Percentiles rank a stretch among this genome's conserved stretches.
phyloP scores from a whole-genome alignment of 1,140 invertebrate genomes.

The Drosophila takahashii region DNA sequence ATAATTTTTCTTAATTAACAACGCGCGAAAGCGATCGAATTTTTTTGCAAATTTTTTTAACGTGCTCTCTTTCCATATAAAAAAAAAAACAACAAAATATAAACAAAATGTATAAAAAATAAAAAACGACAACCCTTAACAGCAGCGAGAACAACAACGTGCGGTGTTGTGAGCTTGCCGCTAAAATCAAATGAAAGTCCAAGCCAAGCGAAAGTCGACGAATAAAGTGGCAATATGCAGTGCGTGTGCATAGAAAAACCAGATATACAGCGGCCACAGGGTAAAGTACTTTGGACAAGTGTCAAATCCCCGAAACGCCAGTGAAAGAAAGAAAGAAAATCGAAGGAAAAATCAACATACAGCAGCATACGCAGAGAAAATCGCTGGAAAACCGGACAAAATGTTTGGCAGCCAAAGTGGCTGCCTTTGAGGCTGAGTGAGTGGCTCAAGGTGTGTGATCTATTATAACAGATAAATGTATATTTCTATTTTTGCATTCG shows the following conservation, averaged over 20 bases:
- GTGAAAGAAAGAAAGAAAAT: constrained; percentile 13
- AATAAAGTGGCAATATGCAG: constrained; percentile 46
- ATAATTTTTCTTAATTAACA: neutral
- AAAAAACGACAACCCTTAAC: constrained; percentile 12
- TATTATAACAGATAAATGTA: neutral
- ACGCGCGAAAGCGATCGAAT: constrained; percentile 22
- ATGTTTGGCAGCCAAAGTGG: constrained; percentile 46
- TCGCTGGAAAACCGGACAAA: constrained; percentile 36
- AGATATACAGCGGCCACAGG: constrained; percentile 35
- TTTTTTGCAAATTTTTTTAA: constrained; percentile 67
- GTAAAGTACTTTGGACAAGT: constrained; percentile 65
- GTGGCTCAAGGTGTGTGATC: constrained; percentile 54
- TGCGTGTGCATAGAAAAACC: constrained; percentile 54
- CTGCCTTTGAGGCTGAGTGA: constrained; percentile 52
- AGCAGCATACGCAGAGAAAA: constrained; percentile 17
- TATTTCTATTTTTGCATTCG: neutral
- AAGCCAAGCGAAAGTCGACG: constrained; percentile 33
- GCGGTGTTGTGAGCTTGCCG: constrained; percentile 71
- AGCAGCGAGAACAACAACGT: constrained; percentile 58
- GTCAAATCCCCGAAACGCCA: constrained; percentile 18
- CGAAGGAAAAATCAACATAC: constrained; percentile 17
- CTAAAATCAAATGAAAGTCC: constrained; percentile 37
- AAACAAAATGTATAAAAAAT: neutral
- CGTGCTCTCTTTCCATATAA: constrained; percentile 52
- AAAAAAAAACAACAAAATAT: constrained; percentile 13